Evolutionary conservation across 1,140 invertebrate genomes (phyloP), one percentile per base, ranked within the genome.

Genomic region (Eriocheir sinensis): DNA sequence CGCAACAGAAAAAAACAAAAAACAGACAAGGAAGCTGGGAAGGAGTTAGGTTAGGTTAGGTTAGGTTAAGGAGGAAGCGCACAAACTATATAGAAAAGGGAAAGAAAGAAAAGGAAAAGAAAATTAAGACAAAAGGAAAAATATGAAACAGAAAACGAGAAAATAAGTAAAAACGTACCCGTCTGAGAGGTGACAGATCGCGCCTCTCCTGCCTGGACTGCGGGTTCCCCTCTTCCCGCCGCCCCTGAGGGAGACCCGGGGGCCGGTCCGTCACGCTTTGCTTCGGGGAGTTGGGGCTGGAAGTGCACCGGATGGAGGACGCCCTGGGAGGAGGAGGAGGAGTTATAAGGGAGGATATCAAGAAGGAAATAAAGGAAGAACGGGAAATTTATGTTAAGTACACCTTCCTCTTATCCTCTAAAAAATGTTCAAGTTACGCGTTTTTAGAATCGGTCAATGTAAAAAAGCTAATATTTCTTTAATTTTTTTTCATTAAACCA

Each of bases 241-340:
- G 30, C 30, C 17, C 79, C 90, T 95, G 90, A 8, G 85, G 72
- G 30, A 83, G 79, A 12, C 60, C 44, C 79, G 41, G 89, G 12
- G 92, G 92, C 9, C 89, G 80, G 21, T 93, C 88, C n/a, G 34
- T 38, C 4, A n/a, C 38, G 80, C 94, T 94, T 12, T 94, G 94
- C 80, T 94, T 94, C 0, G 94, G 94, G 40, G 94, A 94, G 12
- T 89, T 91, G 17, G 89, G 86, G 32, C 80, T 92, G 21, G 94
- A 94, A 0, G 94, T 86, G 41, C 94, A 94, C 3, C 90, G 89
- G 27, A 94, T 53, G n/a, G 94, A 94, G 17, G 94, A 94, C 0
- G 94, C 89, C 34, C 94, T 94, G 91, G 12, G 40, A 34, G 60
- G 60, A 21, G 89, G 32, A 60, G n/a, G 12, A 60, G 17, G 9